These are phyloP conservation scores for Nothobranchius kuhntae DNA, from an alignment of 2,113 vertebrate species.

Conservation along the genomic window DNA sequence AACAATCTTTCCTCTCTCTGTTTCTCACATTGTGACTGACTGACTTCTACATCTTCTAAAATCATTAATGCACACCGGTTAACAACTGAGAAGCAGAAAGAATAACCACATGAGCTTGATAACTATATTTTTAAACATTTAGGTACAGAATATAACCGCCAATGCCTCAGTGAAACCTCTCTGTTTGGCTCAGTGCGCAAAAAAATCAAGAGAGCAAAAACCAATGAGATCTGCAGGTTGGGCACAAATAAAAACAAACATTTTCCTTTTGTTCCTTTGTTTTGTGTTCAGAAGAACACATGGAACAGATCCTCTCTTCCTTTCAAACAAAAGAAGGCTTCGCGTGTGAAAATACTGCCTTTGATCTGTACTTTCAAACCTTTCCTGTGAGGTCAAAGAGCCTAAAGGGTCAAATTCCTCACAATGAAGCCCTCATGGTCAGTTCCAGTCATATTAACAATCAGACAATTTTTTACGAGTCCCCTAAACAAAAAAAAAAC, in stretches of 20 bases:
- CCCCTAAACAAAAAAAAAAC: neutral
- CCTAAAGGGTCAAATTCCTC: constrained; percentile 22
- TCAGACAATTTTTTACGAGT: constrained; percentile 8
- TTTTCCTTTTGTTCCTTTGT: constrained; percentile 16
- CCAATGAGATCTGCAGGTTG: constrained; percentile 12
- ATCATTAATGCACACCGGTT: neutral
- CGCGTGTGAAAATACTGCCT: constrained; percentile 22
- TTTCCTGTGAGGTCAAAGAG: constrained; percentile 48
- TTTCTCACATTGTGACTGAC: neutral
- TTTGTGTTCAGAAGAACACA: constrained; percentile 12
- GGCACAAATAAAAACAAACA: constrained; percentile 5
- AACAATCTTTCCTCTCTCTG: neutral
- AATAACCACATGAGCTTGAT: neutral
- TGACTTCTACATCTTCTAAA: neutral
- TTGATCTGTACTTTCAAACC: constrained; percentile 29
- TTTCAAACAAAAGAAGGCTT: constrained; percentile 24
- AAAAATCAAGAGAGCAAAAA: constrained; percentile 26
- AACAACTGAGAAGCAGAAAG: neutral
- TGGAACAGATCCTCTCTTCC: constrained; percentile 29
- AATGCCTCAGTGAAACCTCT: constrained; percentile 21
- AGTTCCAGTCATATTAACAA: constrained; percentile 32
- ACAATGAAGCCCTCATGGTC: constrained; percentile 21
- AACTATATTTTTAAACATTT: constrained; percentile 16
- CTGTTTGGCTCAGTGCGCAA: constrained; percentile 4
- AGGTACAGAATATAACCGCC: constrained; percentile 41